phyloP scores from a whole-genome alignment of 2,888 invertebrate genomes.

The Lathronympha strigana region DNA sequence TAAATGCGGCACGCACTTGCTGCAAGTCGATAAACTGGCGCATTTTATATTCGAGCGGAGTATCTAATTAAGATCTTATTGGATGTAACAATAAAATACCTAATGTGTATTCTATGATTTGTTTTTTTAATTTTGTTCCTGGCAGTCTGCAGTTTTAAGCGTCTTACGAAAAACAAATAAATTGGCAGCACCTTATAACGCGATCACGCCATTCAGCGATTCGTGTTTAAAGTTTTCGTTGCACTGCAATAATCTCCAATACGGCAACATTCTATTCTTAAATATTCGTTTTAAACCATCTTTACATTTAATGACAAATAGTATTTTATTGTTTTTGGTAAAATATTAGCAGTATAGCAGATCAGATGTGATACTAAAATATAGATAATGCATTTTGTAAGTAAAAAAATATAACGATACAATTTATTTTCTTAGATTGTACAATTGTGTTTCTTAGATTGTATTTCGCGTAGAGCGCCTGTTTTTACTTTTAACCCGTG shows the following conservation, averaged over 20 bases:
- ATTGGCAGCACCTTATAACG: slow-evolving; percentile 9
- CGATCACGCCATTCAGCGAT: slow-evolving; percentile 10
- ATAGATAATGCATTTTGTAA: too few relatives aligned
- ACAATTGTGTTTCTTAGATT: too few relatives aligned
- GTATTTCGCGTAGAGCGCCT: too few relatives aligned
- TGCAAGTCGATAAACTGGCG: slow-evolving; percentile 28
- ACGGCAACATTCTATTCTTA: background rate
- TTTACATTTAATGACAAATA: too few relatives aligned
- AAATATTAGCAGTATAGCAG: too few relatives aligned
- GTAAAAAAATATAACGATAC: too few relatives aligned
- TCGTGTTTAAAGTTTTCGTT: background rate
- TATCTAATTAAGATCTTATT: slow-evolving; percentile 1
- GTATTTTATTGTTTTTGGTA: too few relatives aligned
- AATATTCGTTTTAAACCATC: background rate
- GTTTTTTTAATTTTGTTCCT: background rate
- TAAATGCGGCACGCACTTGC: slow-evolving; percentile 18
- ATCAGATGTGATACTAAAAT: too few relatives aligned
- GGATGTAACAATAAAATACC: slow-evolving; percentile 4
- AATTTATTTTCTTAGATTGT: too few relatives aligned
- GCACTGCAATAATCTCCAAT: slow-evolving; percentile 3
- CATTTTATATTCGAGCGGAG: slow-evolving; percentile 5
- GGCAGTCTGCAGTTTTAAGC: background rate
- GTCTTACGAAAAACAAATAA: slow-evolving; percentile 3
- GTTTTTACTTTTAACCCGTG: background rate
- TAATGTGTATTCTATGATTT: background rate